phyloP scores from a whole-genome alignment of 2,113 vertebrate genomes.

The Beaufortia kweichowensis region DNA sequence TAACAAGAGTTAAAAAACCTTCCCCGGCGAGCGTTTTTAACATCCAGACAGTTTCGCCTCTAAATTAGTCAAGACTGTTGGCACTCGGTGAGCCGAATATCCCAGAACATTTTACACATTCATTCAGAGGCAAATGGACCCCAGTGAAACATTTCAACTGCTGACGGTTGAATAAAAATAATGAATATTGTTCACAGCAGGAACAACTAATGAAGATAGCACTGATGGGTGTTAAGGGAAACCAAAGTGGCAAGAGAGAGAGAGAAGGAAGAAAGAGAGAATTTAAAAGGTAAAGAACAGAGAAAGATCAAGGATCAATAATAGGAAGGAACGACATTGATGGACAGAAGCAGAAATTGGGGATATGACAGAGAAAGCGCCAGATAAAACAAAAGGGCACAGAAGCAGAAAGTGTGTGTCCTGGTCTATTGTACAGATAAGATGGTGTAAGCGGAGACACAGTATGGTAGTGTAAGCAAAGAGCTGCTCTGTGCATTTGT shows the following conservation, averaged over 20 bases:
- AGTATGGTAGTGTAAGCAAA: constrained; percentile 47
- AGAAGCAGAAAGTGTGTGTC: constrained; percentile 38
- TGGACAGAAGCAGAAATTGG: neutral
- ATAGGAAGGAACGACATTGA: constrained; percentile 15
- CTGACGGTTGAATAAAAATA: constrained; percentile 17
- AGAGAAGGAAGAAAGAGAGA: constrained; percentile 1
- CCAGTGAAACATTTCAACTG: constrained; percentile 25
- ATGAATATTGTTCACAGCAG: constrained; percentile 24
- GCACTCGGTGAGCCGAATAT: neutral
- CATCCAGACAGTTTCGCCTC: neutral
- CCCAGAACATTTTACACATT: neutral
- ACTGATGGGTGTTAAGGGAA: neutral
- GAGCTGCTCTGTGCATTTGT: constrained; percentile 48
- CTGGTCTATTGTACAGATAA: constrained; percentile 36
- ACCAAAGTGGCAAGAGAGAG: neutral
- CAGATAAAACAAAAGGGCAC: constrained; percentile 1
- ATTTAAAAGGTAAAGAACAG: neutral
- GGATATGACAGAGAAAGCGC: constrained; percentile 23
- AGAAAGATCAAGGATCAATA: constrained; percentile 5
- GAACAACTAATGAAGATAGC: constrained; percentile 27
- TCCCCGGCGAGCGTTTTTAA: neutral
- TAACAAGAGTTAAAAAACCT: neutral
- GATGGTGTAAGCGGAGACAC: constrained; percentile 32
- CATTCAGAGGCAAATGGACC: neutral
- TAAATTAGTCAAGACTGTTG: neutral